Evolutionary conservation across 2,113 vertebrate genomes (phyloP), one percentile per base, ranked within the genome.

Genomic region (Uria aalge): DNA sequence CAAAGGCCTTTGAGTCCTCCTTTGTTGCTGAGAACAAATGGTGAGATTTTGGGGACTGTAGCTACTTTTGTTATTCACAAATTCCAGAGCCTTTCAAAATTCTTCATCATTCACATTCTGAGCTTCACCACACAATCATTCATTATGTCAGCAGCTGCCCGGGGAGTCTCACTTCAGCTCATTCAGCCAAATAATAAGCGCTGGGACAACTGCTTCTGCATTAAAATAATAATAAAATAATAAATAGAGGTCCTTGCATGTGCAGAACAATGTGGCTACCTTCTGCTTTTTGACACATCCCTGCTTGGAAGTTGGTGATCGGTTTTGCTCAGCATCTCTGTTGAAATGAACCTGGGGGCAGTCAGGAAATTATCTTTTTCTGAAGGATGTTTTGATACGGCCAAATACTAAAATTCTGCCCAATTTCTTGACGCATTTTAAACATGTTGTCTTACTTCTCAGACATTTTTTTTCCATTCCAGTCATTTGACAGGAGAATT

Each of bases 141-240:
- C 99, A 99, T 99, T 98, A 98, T 99, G 98, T 99, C 98, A 99
- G 98, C 98, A 98, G 95, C 97, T 98, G 97, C 98, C 98, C 91
- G 50, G 96, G 97, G 98, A 98, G 96, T 94, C 96, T 95, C 94
- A 86, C 98, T 98, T 97, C 95, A 92, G 96, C 98, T 98, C 98
- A 98, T 98, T 98, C 98, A 98, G 98, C 98, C 98, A 98, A 98
- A 98, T 98, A 99, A 99, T 98, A 98, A 98, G 97, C 97, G 97
- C 97, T 97, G 96, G 97, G 98, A 98, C 97, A 98, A 98, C 94
- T 76, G 97, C 81, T 80, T 97, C 90, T 95, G 86, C 96, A 95
- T 97, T 97, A 98, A 98, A 97, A 93, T 96, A 98, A 97, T 97
- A 98, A 97, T 81, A 90, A 96, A 96, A 94, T 92, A 94, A 91